A percentile compares a stretch with the other conserved stretches of the same genome.
Conservation (phyloP, 2,113 vertebrate genomes). For the Sphyrna mokarran region DNA sequence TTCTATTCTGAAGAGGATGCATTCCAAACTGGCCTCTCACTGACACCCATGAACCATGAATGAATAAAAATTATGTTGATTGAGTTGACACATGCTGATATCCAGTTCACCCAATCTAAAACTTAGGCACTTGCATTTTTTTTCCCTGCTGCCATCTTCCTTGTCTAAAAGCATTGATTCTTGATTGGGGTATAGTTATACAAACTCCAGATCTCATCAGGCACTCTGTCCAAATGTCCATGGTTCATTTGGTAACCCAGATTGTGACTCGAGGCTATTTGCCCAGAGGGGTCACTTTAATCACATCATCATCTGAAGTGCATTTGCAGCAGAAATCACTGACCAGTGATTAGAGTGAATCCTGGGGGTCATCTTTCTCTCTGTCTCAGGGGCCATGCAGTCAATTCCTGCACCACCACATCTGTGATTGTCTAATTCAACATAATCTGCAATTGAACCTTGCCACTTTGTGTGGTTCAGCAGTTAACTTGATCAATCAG, state of each 20-base stretch:
- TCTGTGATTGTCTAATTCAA: neutral
- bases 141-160: neutral
- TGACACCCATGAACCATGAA: no score
- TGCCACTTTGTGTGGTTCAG: neutral
- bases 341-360: neutral
- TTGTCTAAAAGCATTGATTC: neutral
- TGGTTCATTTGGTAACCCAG: neutral
- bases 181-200: neutral
- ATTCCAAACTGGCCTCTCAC: no score
- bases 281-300: neutral
- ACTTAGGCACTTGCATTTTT: neutral
- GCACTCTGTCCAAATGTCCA: neutral
- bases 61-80: neutral
- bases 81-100: constrained; percentile 8
- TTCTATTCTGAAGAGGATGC: no score
- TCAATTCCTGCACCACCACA: neutral
- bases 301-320: neutral
- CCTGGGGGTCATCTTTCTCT: neutral
- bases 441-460: neutral
- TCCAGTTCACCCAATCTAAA: neutral
- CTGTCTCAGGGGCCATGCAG: neutral
- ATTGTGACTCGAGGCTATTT: neutral
- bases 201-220: neutral
- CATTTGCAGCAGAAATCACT: neutral
- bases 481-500: neutral